Evolutionary conservation across 2,797 vertebrate genomes (phyloP), one percentile per base, ranked within the genome.

Genomic region (Sus cebifrons): DNA sequence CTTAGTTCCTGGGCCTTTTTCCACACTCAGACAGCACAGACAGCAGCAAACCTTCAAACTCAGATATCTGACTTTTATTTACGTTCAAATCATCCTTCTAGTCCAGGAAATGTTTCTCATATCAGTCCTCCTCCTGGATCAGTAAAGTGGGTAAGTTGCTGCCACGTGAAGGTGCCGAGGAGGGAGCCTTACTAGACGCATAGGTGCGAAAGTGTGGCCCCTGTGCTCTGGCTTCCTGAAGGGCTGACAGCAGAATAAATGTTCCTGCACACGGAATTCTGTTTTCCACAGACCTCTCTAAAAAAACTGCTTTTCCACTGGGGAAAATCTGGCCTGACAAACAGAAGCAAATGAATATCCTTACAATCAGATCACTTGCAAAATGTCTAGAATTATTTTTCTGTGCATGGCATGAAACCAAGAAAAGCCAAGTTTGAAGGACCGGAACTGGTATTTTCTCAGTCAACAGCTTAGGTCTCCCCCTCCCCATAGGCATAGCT

Each of bases 21-120:
- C 14, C 14, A 20, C 77, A 56, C 60, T 92, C 52, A 86, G 67
- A 20, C n/a, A 79, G 13, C 86, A 89, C 79, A 74, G 64, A 94
- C 0, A 78, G 23, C 58, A 73, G 49, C n/a, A n/a, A 44, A 44
- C 17, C 32, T 89, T 86, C 14, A 86, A 81, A 81, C 14, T 81
- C 74, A 32, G 21, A 62, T 44, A 86, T 62, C 49, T 20, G 10
- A 64, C 40, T 56, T 65, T 52, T 52, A 23, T 62, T 17, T 32
- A 60, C 62, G 75, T 75, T 70, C 60, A 58, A 44, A 73, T 1
- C 67, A 8, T 58, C 52, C 1, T 14, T 18, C 10, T 18, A 54
- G 52, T 21, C 3, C 18, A 74, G 49, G 58, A 68, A 68, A n/a
- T 58, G 85, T 68, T 85, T 85, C 71, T 77, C 60, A 67, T 71